These are phyloP conservation scores for Alectoris magna DNA, from an alignment of 2,797 vertebrate species.

Conservation along the genomic window DNA sequence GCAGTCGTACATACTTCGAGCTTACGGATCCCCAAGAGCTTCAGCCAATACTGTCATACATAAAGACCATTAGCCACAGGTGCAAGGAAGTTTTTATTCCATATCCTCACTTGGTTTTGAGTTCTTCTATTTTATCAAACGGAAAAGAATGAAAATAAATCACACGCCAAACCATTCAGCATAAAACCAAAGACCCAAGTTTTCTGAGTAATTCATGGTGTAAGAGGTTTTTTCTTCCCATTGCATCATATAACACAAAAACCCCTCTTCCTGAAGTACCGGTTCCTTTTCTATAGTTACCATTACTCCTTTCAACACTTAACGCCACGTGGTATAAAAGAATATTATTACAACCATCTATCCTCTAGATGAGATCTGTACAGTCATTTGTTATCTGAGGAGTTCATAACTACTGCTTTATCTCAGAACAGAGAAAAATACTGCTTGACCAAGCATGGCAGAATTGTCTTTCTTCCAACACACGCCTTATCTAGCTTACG, in stretches of 20 bases:
- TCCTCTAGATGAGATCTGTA: constrained; percentile 7
- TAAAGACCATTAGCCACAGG: not conserved
- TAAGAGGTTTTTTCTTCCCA: not conserved
- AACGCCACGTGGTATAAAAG: not conserved
- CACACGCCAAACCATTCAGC: too few species aligned
- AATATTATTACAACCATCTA: not conserved
- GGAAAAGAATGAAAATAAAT: too few species aligned
- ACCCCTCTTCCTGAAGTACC: not conserved
- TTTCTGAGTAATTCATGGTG: not conserved
- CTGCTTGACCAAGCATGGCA: not conserved
- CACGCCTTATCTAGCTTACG: not conserved
- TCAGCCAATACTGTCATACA: not conserved
- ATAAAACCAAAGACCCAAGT: not conserved
- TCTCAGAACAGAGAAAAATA: not conserved
- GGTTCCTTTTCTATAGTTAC: not conserved
- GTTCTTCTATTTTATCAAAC: not conserved
- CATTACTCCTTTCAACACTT: not conserved
- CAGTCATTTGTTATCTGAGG: not conserved
- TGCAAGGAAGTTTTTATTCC: not conserved
- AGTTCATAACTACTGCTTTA: not conserved
- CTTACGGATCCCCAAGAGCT: not conserved
- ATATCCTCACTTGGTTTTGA: not conserved
- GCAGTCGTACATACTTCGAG: not conserved
- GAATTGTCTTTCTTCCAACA: not conserved
- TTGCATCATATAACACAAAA: not conserved